A percentile compares a stretch with the other conserved stretches of the same genome.
phyloP scores from a whole-genome alignment of 2,113 vertebrate genomes.

The Trematomus loennbergii region DNA sequence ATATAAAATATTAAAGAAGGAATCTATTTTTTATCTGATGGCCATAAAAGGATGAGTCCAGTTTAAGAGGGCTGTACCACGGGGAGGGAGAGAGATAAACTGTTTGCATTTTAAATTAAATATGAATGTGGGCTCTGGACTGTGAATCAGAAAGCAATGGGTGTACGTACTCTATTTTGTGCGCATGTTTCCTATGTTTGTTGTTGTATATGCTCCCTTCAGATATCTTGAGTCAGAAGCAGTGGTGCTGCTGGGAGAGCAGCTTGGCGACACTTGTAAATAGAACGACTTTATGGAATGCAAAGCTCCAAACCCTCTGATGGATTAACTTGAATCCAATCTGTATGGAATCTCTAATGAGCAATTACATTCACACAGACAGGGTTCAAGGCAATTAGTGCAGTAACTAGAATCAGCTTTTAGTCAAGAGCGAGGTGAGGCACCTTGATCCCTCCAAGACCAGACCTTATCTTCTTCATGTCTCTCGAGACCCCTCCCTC shows the following conservation, averaged over 20 bases:
- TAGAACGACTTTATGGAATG: conserved; percentile 59
- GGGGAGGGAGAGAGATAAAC: conserved; percentile 65
- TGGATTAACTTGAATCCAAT: conserved; percentile 75
- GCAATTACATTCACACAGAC: conserved; percentile 72
- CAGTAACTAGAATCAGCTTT: conserved; percentile 66
- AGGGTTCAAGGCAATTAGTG: conserved; percentile 78
- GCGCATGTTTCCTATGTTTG: background rate
- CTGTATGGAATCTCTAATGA: conserved; percentile 79
- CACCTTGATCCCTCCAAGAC: conserved; percentile 70
- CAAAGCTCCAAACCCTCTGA: conserved; percentile 62
- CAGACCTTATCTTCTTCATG: conserved; percentile 54
- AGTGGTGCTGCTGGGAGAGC: conserved; percentile 39
- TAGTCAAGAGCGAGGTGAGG: conserved; percentile 67
- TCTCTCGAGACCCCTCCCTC: conserved; percentile 55
- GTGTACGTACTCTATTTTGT: conserved; percentile 12
- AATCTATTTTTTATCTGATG: conserved; percentile 73
- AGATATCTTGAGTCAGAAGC: conserved; percentile 42
- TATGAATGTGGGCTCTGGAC: conserved; percentile 66
- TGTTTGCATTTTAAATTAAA: conserved; percentile 80
- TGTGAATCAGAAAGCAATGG: conserved; percentile 65
- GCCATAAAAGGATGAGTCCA: conserved; percentile 73
- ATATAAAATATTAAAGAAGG: conserved; percentile 79
- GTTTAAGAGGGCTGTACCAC: conserved; percentile 66
- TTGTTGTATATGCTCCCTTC: conserved; percentile 18
- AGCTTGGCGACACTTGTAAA: conserved; percentile 62